Evolutionary conservation across 2,888 invertebrate genomes (phyloP).

Genomic region (Ormyrus nitidulus): DNA sequence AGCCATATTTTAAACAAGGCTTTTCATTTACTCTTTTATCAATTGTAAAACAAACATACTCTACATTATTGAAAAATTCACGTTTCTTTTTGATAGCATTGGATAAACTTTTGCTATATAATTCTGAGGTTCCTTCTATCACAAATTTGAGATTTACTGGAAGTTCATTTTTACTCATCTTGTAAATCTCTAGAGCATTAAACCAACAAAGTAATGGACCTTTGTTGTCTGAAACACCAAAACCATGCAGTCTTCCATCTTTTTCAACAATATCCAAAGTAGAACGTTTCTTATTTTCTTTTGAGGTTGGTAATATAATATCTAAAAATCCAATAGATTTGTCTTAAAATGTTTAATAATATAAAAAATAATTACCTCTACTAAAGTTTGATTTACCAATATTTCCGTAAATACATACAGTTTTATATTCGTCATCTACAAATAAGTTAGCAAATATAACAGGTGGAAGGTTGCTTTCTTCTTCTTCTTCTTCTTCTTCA

Average conservation of each 20-base stretch:
- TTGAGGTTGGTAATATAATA: constrained; percentile 29
- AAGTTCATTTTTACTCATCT: constrained; percentile 55
- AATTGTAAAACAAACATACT: constrained; percentile 61
- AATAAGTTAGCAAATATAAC: constrained; percentile 61
- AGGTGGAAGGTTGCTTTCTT: constrained; percentile 54
- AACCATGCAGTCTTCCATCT: constrained; percentile 59
- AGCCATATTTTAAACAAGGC: constrained; percentile 63
- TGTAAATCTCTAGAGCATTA: constrained; percentile 60
- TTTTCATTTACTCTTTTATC: constrained; percentile 58
- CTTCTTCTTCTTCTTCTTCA: not conserved
- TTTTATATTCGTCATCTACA: constrained; percentile 58
- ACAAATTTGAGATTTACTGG: constrained; percentile 64
- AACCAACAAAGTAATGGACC: constrained; percentile 62
- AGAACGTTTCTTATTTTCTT: constrained; percentile 13
- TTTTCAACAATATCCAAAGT: constrained; percentile 57
- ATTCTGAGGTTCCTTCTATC: constrained; percentile 61
- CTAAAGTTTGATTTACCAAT: constrained; percentile 57
- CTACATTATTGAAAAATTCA: constrained; percentile 60
- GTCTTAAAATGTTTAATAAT: not conserved
- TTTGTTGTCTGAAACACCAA: constrained; percentile 60
- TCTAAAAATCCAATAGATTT: constrained; percentile 48
- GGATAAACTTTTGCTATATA: constrained; percentile 57
- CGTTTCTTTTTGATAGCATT: constrained; percentile 56
- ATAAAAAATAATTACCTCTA: not conserved
- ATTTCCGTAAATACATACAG: constrained; percentile 63